These are phyloP conservation scores for Heliconius sara DNA, from an alignment of 2,888 invertebrate genomes.

Conservation along the genomic window DNA sequence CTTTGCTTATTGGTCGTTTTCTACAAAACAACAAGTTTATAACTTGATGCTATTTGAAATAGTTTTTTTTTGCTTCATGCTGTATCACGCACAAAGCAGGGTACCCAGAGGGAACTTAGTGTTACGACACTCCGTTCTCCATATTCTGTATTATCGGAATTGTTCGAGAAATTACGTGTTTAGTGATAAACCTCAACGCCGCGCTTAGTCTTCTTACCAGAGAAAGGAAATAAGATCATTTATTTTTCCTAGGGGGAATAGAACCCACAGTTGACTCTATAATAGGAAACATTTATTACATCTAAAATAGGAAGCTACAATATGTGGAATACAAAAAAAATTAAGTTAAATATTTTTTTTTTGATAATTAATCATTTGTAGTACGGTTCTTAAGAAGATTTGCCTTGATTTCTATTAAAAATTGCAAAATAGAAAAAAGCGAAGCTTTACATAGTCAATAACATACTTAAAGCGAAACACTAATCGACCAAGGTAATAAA, in stretches of 20 bases:
- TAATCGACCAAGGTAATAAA: not conserved
- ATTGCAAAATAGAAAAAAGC: constrained; percentile 1
- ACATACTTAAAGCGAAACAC: not conserved
- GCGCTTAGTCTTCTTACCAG: no score
- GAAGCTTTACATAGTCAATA: not conserved
- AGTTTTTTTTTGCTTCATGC: not conserved
- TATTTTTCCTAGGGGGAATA: not conserved
- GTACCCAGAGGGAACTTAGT: not conserved
- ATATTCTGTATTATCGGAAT: not conserved
- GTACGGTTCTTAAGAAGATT: not conserved
- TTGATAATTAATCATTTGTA: not conserved
- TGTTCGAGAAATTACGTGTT: no score
- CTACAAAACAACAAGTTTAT: not conserved
- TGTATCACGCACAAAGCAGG: not conserved
- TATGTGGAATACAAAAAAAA: not conserved
- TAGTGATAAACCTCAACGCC: no score
- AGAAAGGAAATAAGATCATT: no score
- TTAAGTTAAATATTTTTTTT: not conserved
- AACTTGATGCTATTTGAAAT: not conserved
- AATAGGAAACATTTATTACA: not conserved
- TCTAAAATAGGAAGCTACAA: not conserved
- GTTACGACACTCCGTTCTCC: not conserved
- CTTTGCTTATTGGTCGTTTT: not conserved
- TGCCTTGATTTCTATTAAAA: not conserved
- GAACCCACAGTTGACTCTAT: not conserved